A percentile compares a stretch with the other conserved stretches of the same genome.
phyloP scores from a whole-genome alignment of 2,888 invertebrate genomes.

The Seira sanloemensis region DNA sequence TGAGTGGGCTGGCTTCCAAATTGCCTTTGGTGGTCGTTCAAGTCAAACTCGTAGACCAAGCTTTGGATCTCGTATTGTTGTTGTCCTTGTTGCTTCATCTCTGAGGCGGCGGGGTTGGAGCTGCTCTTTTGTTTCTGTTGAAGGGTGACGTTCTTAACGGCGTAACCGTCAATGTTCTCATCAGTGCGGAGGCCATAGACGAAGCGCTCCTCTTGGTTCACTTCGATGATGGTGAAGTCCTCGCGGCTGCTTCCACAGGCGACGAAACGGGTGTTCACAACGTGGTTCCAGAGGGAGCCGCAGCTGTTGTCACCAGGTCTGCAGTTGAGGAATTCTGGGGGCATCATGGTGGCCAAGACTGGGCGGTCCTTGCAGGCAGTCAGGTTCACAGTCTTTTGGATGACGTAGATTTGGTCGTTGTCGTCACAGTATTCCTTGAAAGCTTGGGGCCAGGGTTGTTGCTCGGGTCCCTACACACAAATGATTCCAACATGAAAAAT shows the following conservation, averaged over 20 bases:
- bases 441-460: conserved; percentile 64
- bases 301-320: conserved; percentile 72
- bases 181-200: conserved; percentile 62
- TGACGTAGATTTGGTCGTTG: conserved; percentile 73
- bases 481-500: background rate
- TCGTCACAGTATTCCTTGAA: conserved; percentile 67
- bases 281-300: conserved; percentile 71
- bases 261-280: conserved; percentile 66
- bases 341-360: conserved; percentile 68
- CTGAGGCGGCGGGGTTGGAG: conserved; percentile 18
- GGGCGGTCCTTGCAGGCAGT: conserved; percentile 75
- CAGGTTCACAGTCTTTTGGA: conserved; percentile 76
- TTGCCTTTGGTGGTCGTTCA: conserved; percentile 65
- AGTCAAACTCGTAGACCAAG: conserved; percentile 67
- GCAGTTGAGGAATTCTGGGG: conserved; percentile 66
- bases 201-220: conserved; percentile 69
- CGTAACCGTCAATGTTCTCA: conserved; percentile 65
- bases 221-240: conserved; percentile 63
- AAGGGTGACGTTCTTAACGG: conserved; percentile 69
- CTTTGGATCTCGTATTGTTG: conserved; percentile 35
- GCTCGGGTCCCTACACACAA: conserved; percentile 20
- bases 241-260: conserved; percentile 68
- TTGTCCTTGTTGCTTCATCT: conserved; percentile 49
- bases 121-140: conserved; percentile 31
- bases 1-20: conserved; percentile 21